Evolutionary conservation across 1,140 invertebrate species (phyloP).

Genomic region (Gonatopus flavifemur): DNA sequence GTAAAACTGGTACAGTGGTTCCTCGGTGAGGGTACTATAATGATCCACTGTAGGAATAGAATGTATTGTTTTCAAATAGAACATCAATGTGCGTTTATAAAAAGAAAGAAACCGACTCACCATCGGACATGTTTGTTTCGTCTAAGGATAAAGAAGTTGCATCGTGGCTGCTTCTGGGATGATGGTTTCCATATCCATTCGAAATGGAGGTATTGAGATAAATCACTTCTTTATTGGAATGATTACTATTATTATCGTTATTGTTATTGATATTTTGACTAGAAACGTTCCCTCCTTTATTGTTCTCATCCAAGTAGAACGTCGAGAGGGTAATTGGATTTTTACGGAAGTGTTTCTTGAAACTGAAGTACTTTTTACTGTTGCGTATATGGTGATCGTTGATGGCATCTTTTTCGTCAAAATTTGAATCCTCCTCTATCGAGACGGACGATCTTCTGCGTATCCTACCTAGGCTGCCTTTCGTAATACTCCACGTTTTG

Average conservation of each 20-base stretch:
- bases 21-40: constrained; percentile 63
- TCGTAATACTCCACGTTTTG: constrained; percentile 54
- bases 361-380: constrained; percentile 43
- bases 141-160: too few relatives aligned
- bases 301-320: constrained; percentile 42
- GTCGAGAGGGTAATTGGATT: constrained; percentile 33
- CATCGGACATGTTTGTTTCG: too few relatives aligned
- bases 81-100: too few relatives aligned
- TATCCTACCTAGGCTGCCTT: constrained; percentile 49
- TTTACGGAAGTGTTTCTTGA: constrained; percentile 46
- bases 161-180: too few relatives aligned
- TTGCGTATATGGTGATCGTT: constrained; percentile 22
- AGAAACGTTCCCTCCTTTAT: too few relatives aligned
- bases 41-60: constrained; percentile 49
- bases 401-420: constrained; percentile 17
- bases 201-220: constrained; percentile 43
- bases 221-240: constrained; percentile 31
- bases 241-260: constrained; percentile 20
- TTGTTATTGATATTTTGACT: constrained; percentile 11
- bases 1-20: constrained; percentile 91
- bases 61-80: too few relatives aligned
- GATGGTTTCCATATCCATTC: too few relatives aligned
- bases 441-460: constrained; percentile 36
- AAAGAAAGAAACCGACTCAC: too few relatives aligned
- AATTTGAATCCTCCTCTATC: constrained; percentile 20